Conservation (phyloP, 2,113 vertebrate species). For the Engraulis encrasicolus region DNA sequence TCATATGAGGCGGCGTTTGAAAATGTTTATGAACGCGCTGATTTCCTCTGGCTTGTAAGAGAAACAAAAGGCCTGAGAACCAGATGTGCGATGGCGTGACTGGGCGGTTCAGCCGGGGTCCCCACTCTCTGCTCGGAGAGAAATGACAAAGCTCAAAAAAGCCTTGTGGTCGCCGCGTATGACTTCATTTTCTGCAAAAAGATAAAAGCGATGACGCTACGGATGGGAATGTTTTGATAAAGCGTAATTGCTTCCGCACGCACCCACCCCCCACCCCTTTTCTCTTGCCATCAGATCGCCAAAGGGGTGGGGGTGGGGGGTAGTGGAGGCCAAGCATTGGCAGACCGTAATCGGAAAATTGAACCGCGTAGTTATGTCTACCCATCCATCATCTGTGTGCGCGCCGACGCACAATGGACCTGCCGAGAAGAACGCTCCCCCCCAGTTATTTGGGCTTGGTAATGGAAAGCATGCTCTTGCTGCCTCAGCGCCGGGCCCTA, state of each 20-base stretch:
- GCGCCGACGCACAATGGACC: conserved; percentile 40
- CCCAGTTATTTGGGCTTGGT: neutral
- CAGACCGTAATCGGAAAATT: conserved; percentile 54
- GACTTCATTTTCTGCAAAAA: conserved; percentile 23
- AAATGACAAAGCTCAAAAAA: conserved; percentile 57
- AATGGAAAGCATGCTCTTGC: conserved; percentile 47
- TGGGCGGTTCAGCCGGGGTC: conserved; percentile 24
- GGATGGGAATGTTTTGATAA: conserved; percentile 63
- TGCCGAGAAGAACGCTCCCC: neutral
- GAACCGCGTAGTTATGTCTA: conserved; percentile 53
- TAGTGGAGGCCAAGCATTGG: conserved; percentile 47
- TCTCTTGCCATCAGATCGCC: conserved; percentile 53
- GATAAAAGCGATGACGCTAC: conserved; percentile 56
- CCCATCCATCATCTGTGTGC: conserved; percentile 69
- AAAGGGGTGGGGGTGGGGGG: too few relatives aligned
- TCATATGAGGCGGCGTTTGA: conserved; percentile 58
- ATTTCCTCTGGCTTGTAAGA: conserved; percentile 50
- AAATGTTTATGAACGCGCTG: conserved; percentile 57
- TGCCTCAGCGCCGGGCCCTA: conserved; percentile 62
- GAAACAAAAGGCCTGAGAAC: conserved; percentile 38
- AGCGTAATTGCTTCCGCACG: conserved; percentile 71
- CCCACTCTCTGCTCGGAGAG: conserved; percentile 27
- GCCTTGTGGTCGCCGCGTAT: conserved; percentile 34
- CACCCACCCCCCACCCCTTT: too few relatives aligned
- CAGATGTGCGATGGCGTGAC: conserved; percentile 31